Base-by-base conservation (phyloP, 2,113 vertebrate genomes). In the Dryoscopus gambensis region DNA sequence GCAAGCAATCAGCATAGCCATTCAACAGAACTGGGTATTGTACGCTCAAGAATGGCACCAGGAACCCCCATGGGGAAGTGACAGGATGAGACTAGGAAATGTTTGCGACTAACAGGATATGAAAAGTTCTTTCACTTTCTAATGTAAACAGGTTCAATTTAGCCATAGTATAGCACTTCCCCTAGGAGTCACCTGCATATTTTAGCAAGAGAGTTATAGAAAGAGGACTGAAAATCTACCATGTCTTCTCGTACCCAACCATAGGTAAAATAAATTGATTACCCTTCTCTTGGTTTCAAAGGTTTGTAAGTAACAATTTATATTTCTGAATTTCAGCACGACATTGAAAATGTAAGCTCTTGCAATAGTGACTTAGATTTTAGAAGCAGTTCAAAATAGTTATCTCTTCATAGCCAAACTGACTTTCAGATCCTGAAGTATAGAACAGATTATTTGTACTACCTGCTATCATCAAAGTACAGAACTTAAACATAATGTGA, bases 141-240 rank as follows among this genome's bases (percentile, higher is more conserved):
- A 77, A 95, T 90, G 91, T 97, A 98, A 98, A 97, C 96, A 97
- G 92, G 73, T 92, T 95, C 93, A 95, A 69, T 91, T 87, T 89
- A 94, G 62, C 63, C 87, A 88, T 87, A 93, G 52, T 82, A 56
- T 73, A 95, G 79, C 76, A 73, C 88, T 96, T 96, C 91, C 79
- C 93, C 27, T 14, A 69, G 64, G 94, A 94, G 40, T 56, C 62
- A 88, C 95, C 85, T 97, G 95, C 96, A 96, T 97, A 95, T 98
- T 97, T 97, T 95, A 98, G 94, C 84, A 92, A 93, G 84, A 95
- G 15, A 78, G 62, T 60, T 28, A 40, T 44, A 92, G 75, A 79
- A 92, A 47, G 74, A 96, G 77, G 79, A 92, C 83, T 88, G 73
- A 97, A 97, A 97, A 92, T 93, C 75, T 77, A 84, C 89, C 60